Evolutionary conservation across 2,797 vertebrate genomes (phyloP).

Genomic region (Eremophila alpestris): DNA sequence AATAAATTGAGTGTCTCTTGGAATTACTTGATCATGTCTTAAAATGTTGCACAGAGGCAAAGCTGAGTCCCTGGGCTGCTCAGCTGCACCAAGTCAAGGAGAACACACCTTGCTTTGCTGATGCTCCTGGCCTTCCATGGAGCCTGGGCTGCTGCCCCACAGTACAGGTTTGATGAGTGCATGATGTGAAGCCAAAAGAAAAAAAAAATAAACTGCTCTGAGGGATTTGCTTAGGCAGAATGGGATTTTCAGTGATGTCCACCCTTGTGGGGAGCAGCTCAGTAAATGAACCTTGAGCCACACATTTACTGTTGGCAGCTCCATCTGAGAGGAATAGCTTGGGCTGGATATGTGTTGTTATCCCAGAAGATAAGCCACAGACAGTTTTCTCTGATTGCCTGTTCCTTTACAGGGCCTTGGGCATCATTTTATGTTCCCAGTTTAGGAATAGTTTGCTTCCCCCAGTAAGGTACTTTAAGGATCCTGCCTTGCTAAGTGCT

Average conservation of each 20-base stretch:
- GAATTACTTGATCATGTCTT: conserved; percentile 54
- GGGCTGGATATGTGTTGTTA: not conserved
- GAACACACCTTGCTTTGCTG: not conserved
- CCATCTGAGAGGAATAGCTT: not conserved
- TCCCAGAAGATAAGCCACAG: not conserved
- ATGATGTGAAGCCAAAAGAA: not conserved
- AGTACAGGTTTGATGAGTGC: not conserved
- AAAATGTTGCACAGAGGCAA: not conserved
- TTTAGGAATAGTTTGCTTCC: not conserved
- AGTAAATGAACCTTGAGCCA: not conserved
- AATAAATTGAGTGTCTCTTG: conserved; percentile 67
- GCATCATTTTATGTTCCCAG: not conserved
- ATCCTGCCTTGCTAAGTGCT: not conserved
- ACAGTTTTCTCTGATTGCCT: not conserved
- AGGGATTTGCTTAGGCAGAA: not conserved
- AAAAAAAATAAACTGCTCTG: fast-evolving
- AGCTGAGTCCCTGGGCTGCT: not conserved
- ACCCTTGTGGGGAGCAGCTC: not conserved
- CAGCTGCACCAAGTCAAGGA: not conserved
- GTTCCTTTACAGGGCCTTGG: not conserved
- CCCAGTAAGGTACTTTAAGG: not conserved
- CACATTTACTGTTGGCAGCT: not conserved
- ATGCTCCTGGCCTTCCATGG: not conserved
- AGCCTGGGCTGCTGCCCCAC: not conserved
- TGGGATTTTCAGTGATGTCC: not conserved